A percentile compares a stretch with the other conserved stretches of the same genome.
Evolutionary conservation across 2,113 vertebrate species (phyloP).

Genomic region (Mastomys natalensis): DNA sequence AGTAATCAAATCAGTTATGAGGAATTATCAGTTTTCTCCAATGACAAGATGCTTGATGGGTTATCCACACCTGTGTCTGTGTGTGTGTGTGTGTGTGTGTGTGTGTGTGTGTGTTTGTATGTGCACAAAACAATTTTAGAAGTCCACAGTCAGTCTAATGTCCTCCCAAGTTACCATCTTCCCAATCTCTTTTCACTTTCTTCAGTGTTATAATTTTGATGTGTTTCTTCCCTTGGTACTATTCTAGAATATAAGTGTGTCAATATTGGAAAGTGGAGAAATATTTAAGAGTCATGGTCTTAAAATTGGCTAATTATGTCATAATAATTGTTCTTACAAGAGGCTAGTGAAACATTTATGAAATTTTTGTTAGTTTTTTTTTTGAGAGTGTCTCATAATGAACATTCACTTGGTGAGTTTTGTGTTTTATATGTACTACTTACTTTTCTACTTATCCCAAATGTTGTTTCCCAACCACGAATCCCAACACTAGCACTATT

Average conservation of each 20-base stretch:
- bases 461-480: neutral
- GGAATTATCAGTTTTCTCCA: neutral
- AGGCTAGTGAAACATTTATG: neutral
- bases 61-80: neutral
- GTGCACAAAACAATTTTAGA: neutral
- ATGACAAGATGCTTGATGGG: neutral
- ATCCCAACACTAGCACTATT: neutral
- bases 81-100: neutral
- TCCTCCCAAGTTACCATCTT: neutral
- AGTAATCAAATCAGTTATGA: neutral
- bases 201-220: neutral
- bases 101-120: neutral
- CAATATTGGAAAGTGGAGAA: neutral
- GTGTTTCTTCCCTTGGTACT: neutral
- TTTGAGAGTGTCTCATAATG: neutral
- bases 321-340: neutral
- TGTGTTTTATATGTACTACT: neutral
- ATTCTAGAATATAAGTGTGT: neutral
- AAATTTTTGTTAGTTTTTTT: neutral
- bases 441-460: neutral
- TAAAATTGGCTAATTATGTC: neutral
- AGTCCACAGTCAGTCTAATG: neutral
- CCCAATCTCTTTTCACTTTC: neutral
- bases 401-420: neutral
- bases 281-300: neutral